phyloP scores from a whole-genome alignment of 1,140 invertebrate genomes.

The Trachymyrmex cornetzi region DNA sequence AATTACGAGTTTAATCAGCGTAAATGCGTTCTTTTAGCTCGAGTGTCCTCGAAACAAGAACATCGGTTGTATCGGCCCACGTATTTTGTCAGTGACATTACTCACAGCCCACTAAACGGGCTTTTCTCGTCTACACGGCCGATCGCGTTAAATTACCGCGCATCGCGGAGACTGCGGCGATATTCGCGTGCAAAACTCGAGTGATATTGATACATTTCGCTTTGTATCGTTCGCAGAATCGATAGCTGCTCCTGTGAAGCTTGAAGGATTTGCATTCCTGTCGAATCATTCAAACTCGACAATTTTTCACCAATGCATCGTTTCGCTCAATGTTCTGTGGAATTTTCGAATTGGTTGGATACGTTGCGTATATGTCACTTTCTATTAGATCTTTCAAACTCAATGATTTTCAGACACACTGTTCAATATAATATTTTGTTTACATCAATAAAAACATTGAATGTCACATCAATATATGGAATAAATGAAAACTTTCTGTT shows the following conservation, averaged over 20 bases:
- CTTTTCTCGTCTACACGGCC: slow-evolving; percentile 33
- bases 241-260: background rate
- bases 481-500: background rate
- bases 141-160: slow-evolving; percentile 37
- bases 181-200: slow-evolving; percentile 30
- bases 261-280: slow-evolving; percentile 29
- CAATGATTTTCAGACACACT: slow-evolving; percentile 15
- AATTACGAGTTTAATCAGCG: slow-evolving; percentile 11
- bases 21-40: background rate
- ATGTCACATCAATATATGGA: background rate
- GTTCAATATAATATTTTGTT: slow-evolving; percentile 2
- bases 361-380: slow-evolving; percentile 19
- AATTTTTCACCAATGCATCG: slow-evolving; percentile 28
- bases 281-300: slow-evolving; percentile 6
- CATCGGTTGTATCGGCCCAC: slow-evolving; percentile 23
- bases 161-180: slow-evolving; percentile 29
- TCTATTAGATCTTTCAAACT: slow-evolving; percentile 25
- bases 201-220: slow-evolving; percentile 46
- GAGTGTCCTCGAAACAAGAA: slow-evolving; percentile 29
- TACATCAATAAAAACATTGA: background rate
- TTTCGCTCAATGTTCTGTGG: background rate
- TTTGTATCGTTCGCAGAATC: slow-evolving; percentile 14
- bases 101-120: slow-evolving; percentile 57
- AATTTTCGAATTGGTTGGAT: background rate
- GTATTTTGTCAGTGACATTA: slow-evolving; percentile 52